Conservation (phyloP, 2,113 vertebrate genomes). For the Loxodonta africana region DNA sequence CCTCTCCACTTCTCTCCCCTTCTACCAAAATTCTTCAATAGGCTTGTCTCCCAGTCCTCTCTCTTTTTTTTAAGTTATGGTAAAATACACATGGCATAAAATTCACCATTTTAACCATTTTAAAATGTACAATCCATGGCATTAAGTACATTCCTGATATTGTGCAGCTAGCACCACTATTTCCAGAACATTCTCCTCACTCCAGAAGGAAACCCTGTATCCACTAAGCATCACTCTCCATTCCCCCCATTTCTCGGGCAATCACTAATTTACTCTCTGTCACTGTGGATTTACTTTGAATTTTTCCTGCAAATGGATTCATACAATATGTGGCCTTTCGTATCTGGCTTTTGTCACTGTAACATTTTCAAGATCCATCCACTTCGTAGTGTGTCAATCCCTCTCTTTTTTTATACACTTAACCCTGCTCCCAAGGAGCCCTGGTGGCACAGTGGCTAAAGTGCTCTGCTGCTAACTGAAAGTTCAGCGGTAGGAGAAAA, state of each 20-base stretch:
- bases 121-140: not conserved
- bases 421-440: not conserved
- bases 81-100: too few species aligned
- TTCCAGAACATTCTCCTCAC: not conserved
- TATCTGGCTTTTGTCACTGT: not conserved
- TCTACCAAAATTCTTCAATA: not conserved
- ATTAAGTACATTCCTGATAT: not conserved
- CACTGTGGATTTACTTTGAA: not conserved
- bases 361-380: not conserved
- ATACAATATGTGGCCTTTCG: not conserved
- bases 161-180: not conserved
- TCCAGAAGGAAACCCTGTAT: not conserved
- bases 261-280: not conserved
- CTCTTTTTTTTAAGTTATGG: too few species aligned
- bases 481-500: too few species aligned
- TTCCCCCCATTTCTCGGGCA: not conserved
- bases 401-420: too few species aligned
- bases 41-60: not conserved
- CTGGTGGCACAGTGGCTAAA: too few species aligned
- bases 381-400: accelerated
- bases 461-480: too few species aligned
- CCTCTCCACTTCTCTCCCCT: not conserved
- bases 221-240: not conserved
- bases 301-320: not conserved
- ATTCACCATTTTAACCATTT: not conserved